Conservation (phyloP, 2,888 invertebrate genomes). For the Arrhopalites spinosus region DNA sequence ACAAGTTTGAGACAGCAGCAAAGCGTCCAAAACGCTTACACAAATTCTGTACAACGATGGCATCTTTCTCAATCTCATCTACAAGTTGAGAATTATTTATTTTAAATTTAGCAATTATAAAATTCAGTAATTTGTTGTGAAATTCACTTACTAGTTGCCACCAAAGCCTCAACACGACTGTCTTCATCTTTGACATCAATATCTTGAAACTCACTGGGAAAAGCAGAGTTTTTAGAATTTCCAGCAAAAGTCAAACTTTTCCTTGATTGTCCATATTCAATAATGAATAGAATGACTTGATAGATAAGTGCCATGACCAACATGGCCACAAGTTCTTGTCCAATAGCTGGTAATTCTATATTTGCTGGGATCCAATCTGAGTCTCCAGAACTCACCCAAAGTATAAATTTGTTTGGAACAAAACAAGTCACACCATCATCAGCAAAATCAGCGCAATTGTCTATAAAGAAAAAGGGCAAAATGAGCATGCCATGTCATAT, state of each 20-base stretch:
- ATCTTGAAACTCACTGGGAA: constrained; percentile 34
- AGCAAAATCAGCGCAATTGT: constrained; percentile 38
- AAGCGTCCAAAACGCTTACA: constrained; percentile 58
- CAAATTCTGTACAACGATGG: constrained; percentile 46
- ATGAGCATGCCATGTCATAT: neutral
- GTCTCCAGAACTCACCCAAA: constrained; percentile 48
- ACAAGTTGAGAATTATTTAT: too few relatives aligned
- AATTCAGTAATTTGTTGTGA: neutral
- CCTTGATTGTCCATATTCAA: constrained; percentile 37
- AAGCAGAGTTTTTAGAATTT: constrained; percentile 11
- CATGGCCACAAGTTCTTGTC: constrained; percentile 49
- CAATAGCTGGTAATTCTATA: constrained; percentile 48
- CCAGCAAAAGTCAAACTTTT: neutral
- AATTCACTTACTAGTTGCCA: constrained; percentile 25
- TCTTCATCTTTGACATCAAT: constrained; percentile 44
- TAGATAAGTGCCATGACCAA: constrained; percentile 46
- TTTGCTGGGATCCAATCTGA: constrained; percentile 45
- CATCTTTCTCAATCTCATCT: constrained; percentile 48
- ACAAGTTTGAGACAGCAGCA: constrained; percentile 70
- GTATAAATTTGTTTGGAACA: constrained; percentile 42
- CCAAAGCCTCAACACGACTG: constrained; percentile 38
- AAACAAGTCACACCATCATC: constrained; percentile 41
- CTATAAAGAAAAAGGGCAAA: constrained; percentile 7
- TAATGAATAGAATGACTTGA: constrained; percentile 40
- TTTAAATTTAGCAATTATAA: too few relatives aligned